Conservation (phyloP, 2,888 invertebrate genomes). For the Seira musarum region DNA sequence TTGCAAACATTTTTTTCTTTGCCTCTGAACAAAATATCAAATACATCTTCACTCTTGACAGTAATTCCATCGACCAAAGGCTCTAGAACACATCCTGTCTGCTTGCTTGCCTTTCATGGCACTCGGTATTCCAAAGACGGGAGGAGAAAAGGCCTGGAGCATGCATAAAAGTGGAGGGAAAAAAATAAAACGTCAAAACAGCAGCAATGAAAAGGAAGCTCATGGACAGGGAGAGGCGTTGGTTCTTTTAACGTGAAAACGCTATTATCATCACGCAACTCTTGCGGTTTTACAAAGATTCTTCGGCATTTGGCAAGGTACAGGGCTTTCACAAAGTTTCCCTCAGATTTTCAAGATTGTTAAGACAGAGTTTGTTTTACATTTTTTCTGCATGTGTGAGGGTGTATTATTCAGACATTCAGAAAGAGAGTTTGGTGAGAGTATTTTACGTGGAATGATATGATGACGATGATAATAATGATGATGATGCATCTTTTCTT, state of each 20-base stretch:
- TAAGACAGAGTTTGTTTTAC: too few species aligned
- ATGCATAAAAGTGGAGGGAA: constrained; percentile 20
- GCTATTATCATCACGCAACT: constrained; percentile 8
- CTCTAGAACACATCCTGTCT: background rate
- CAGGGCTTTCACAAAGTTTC: constrained; percentile 4
- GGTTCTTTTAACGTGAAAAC: constrained; percentile 10
- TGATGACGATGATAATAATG: background rate
- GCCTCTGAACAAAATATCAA: constrained; percentile 33
- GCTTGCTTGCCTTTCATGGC: background rate
- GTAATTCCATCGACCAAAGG: constrained; percentile 48
- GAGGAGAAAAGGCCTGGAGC: constrained; percentile 1
- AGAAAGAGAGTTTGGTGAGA: too few species aligned
- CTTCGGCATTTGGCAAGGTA: constrained; percentile 4
- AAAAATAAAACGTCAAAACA: constrained; percentile 36
- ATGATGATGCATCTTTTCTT: constrained; percentile 22
- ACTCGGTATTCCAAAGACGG: background rate
- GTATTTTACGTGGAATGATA: constrained; percentile 3
- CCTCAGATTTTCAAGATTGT: background rate
- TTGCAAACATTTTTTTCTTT: constrained; percentile 16
- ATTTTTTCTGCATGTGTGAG: too few species aligned
- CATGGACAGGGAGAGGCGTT: constrained; percentile 6
- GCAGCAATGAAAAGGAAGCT: constrained; percentile 24
- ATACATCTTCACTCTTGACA: constrained; percentile 57
- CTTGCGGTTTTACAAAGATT: background rate
- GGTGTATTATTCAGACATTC: too few species aligned